A percentile compares a stretch with the other conserved stretches of the same genome.
Evolutionary conservation across 2,888 invertebrate species (phyloP).

Genomic region (Hoplodrina ambigua): DNA sequence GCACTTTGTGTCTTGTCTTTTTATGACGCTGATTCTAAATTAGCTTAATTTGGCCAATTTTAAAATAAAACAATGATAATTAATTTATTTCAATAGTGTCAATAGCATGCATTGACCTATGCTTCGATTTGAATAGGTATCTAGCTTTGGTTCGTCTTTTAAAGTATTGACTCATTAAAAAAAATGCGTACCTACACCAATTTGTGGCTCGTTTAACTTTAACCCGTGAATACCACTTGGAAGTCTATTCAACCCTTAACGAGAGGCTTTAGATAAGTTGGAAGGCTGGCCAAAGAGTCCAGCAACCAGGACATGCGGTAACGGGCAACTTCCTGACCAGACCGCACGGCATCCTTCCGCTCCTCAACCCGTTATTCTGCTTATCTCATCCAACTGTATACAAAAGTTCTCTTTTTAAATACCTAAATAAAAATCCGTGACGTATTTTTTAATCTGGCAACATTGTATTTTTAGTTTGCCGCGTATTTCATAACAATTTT

Average conservation of each 20-base stretch:
- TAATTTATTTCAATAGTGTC: not conserved
- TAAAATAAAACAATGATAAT: not conserved
- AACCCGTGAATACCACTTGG: constrained; percentile 12
- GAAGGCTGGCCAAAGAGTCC: constrained; percentile 22
- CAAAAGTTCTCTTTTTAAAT: constrained; percentile 13
- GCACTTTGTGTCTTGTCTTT: not conserved
- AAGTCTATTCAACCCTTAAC: constrained; percentile 25
- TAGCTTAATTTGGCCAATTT: not conserved
- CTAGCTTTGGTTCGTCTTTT: not conserved
- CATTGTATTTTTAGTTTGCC: constrained; percentile 6
- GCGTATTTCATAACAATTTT: constrained; percentile 3
- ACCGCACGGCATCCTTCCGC: constrained; percentile 33
- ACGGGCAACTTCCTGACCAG: constrained; percentile 47
- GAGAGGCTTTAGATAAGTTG: constrained; percentile 30
- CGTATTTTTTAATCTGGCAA: constrained; percentile 23
- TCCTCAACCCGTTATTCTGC: constrained; percentile 10
- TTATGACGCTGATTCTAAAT: not conserved
- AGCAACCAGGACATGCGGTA: constrained; percentile 48
- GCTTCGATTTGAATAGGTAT: constrained; percentile 7
- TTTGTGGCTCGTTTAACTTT: not conserved
- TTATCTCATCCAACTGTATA: constrained; percentile 31
- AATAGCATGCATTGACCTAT: constrained; percentile 6
- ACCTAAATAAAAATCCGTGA: constrained; percentile 11
- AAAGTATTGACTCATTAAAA: not conserved
- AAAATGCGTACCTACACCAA: not conserved